phyloP scores from a whole-genome alignment of 2,888 invertebrate species.

The Metellina segmentata region DNA sequence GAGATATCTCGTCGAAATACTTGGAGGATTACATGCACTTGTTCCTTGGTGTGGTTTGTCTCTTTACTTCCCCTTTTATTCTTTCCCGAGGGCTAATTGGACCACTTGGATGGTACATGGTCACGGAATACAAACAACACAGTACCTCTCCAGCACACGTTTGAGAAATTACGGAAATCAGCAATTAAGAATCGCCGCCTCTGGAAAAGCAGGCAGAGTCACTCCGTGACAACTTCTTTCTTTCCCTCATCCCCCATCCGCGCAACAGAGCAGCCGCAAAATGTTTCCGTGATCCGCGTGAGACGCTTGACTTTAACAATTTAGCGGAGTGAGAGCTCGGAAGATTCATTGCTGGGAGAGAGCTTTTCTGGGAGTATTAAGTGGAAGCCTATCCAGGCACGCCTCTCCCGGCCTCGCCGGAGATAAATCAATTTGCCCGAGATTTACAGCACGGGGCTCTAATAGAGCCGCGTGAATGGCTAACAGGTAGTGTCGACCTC shows the following conservation, averaged over 20 bases:
- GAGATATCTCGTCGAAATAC: too few species aligned
- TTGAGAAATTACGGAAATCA: slow-evolving; percentile 30
- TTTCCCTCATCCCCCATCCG: not conserved
- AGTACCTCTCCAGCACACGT: too few species aligned
- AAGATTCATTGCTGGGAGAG: slow-evolving; percentile 50
- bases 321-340: slow-evolving; percentile 52
- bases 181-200: slow-evolving; percentile 12
- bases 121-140: too few species aligned
- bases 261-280: slow-evolving; percentile 22
- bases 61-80: too few species aligned
- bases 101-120: too few species aligned
- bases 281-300: slow-evolving; percentile 54
- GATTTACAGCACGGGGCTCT: slow-evolving; percentile 49
- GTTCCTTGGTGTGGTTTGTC: too few species aligned
- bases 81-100: too few species aligned
- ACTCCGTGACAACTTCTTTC: not conserved
- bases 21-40: too few species aligned
- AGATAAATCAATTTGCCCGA: slow-evolving; percentile 68
- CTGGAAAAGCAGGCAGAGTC: not conserved
- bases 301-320: slow-evolving; percentile 43
- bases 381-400: slow-evolving; percentile 31
- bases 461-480: slow-evolving; percentile 43
- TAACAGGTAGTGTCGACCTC: slow-evolving; percentile 30
- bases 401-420: slow-evolving; percentile 25
- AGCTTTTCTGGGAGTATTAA: slow-evolving; percentile 38